Evolutionary conservation across 2,888 invertebrate species (phyloP).

Genomic region (Nemapogon koenigi): DNA sequence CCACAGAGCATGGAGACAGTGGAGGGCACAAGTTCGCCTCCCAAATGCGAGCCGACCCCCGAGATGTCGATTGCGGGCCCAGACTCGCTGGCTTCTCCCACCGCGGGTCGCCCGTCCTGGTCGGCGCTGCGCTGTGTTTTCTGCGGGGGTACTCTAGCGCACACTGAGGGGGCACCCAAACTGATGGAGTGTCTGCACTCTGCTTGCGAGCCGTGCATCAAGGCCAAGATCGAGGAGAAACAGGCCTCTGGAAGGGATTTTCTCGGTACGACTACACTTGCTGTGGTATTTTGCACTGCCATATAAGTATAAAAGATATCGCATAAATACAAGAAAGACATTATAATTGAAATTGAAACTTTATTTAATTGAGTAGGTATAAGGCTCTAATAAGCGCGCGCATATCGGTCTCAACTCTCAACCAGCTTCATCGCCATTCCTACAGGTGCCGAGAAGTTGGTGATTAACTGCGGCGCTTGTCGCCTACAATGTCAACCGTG

Average conservation of each 20-base stretch:
- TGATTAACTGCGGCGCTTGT: conserved; percentile 74
- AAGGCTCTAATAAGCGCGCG: no score
- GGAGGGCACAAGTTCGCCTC: no score
- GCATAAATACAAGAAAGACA: no score
- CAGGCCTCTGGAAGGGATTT: conserved; percentile 26
- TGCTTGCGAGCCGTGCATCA: conserved; percentile 78
- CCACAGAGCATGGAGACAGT: no score
- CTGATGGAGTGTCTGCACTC: conserved; percentile 89
- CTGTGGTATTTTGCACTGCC: no score
- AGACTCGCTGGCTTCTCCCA: conserved; percentile 47
- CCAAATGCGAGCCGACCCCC: no score
- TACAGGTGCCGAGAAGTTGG: conserved; percentile 46
- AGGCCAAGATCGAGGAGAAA: conserved; percentile 17
- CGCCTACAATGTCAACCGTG: conserved; percentile 73
- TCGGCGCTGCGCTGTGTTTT: conserved; percentile 59
- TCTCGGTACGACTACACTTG: conserved; percentile 30
- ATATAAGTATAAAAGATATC: no score
- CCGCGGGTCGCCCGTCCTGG: conserved; percentile 24
- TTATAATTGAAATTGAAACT: no score
- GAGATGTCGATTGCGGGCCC: no score
- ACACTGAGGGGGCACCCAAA: conserved; percentile 69
- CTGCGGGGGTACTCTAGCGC: conserved; percentile 40
- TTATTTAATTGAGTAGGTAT: no score
- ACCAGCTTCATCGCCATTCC: no score
- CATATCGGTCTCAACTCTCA: no score